Evolutionary conservation across 64 coral and sea anemone genomes (phyloP), one percentile per base, ranked within the genome.

Genomic region (Catalaphyllia jardinei): DNA sequence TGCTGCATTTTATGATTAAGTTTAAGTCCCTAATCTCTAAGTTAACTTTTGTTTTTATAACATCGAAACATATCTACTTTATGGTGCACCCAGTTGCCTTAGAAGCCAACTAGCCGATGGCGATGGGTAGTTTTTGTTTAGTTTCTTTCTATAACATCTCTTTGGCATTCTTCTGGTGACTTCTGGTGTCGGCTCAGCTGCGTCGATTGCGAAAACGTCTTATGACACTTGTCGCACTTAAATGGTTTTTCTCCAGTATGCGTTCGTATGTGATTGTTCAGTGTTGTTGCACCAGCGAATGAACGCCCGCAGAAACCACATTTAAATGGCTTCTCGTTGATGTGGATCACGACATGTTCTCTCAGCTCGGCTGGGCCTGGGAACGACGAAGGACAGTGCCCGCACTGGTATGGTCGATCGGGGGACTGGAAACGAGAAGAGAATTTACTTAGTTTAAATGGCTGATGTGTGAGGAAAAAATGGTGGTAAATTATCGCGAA

Each of bases 281-380:
- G 83, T 49, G 93, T 94, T 22, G 93, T 94, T 33, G 93, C 93
- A 29, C 93, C 93, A 16, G 93, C 93, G 35, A 94, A 94, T 29
- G 93, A 94, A 54, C 93, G 87, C 46, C 93, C 93, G 51, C 93
- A 94, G 79, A 94, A 94, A 2, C 93, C 93, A 72, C 93, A 94
- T 67, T 94, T 94, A 61, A 94, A 94, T 91, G 93, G 93, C 33
- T 94, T 94, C 61, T 94, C 93, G 62, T 94, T 94, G 31, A 94
- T 90, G 31, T 94, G 93, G 79, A 83, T 91, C 51, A 94, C 93
- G 1, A 94, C 93, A 49, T 94, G 93, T 78, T 94, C 93, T 52
- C 93, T 60, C 22, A 94, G 76, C 29, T 94, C 93, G 18, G 54
- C 86, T 31, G 93, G 79, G 8, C 87, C 93, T 79, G 90, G 82